phyloP scores from a whole-genome alignment of 2,888 invertebrate genomes.

The Liodrosophila aerea region DNA sequence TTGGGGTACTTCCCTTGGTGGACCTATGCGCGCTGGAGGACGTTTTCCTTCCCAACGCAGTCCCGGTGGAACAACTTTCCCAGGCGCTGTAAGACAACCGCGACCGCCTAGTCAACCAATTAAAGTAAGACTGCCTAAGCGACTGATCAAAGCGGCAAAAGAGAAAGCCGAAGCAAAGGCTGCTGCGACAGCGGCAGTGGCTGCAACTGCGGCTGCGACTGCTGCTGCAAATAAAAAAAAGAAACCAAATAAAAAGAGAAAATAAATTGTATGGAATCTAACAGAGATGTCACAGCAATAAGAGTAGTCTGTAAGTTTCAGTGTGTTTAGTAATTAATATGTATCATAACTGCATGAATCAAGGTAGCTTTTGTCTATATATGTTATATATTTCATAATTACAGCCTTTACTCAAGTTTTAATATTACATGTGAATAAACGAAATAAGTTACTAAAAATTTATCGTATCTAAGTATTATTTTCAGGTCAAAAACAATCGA shows the following conservation, averaged over 20 bases:
- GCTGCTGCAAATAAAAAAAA: too few species aligned
- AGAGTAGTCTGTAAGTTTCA: background rate
- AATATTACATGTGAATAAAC: conserved; percentile 3
- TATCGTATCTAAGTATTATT: background rate
- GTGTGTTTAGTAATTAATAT: background rate
- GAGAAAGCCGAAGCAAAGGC: background rate
- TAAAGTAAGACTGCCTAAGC: conserved; percentile 23
- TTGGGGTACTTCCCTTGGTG: conserved; percentile 14
- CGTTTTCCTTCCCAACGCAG: background rate
- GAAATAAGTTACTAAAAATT: background rate
- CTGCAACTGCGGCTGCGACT: background rate
- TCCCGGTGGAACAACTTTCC: conserved; percentile 19
- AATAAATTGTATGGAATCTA: conserved; percentile 17
- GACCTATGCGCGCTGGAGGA: conserved; percentile 27
- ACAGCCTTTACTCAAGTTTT: too few species aligned
- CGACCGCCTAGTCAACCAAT: conserved; percentile 6
- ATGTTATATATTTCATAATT: background rate
- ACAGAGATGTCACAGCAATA: conserved; percentile 11
- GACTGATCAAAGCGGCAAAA: background rate
- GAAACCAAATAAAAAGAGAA: background rate
- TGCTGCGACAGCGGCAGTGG: background rate
- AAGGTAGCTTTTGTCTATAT: too few species aligned
- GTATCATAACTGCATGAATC: too few species aligned
- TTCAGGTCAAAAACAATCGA: background rate
- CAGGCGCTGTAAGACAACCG: background rate